These are phyloP conservation scores for Araneus ventricosus DNA, from an alignment of 1,140 invertebrate genomes.

Conservation along the genomic window DNA sequence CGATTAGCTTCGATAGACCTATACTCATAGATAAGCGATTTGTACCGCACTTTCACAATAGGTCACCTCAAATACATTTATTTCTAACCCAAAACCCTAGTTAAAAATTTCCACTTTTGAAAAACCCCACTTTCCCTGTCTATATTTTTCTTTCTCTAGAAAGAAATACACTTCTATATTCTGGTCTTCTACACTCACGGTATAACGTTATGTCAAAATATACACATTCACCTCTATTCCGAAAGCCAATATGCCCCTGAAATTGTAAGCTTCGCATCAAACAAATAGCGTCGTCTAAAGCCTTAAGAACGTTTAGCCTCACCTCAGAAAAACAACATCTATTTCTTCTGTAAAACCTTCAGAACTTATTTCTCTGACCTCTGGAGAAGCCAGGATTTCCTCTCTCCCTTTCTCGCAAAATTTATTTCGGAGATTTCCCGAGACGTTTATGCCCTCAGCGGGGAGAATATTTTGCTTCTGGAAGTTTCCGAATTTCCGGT, in stretches of 20 bases:
- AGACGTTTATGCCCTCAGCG: background rate
- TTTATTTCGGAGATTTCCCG: background rate
- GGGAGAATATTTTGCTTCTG: background rate
- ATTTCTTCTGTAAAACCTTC: background rate
- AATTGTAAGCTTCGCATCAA: background rate
- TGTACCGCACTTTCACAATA: too few relatives aligned
- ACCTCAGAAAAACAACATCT: background rate
- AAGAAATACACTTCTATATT: too few relatives aligned
- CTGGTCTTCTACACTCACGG: too few relatives aligned
- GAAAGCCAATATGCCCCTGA: slow-evolving; percentile 37
- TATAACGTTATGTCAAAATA: background rate
- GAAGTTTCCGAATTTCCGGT: background rate
- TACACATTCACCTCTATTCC: background rate
- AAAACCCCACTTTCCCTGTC: too few relatives aligned
- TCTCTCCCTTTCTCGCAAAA: background rate
- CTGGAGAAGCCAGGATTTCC: background rate
- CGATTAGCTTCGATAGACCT: too few relatives aligned
- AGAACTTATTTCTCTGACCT: background rate
- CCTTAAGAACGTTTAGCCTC: background rate
- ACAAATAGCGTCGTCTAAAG: slow-evolving; percentile 40
- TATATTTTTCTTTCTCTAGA: too few relatives aligned
- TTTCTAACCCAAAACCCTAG: too few relatives aligned
- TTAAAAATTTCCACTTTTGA: too few relatives aligned
- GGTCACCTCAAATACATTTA: too few relatives aligned
- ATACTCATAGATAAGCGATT: too few relatives aligned